Evolutionary conservation across 2,797 vertebrate genomes (phyloP).

Genomic region (Melopsittacus undulatus): DNA sequence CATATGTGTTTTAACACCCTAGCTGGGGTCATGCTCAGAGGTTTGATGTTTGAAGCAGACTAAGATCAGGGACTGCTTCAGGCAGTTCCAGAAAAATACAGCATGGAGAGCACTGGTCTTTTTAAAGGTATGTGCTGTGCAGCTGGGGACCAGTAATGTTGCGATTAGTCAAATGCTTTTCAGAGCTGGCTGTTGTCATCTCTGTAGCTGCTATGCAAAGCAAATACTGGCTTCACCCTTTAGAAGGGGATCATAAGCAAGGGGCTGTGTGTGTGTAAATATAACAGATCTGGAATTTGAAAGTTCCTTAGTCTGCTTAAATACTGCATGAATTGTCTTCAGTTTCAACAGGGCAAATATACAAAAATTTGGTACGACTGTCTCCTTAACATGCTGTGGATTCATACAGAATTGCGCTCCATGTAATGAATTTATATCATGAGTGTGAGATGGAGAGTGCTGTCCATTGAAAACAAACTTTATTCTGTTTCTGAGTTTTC

Average conservation of each 20-base stretch:
- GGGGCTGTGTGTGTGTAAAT: fast-evolving
- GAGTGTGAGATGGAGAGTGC: not conserved
- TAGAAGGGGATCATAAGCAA: not conserved
- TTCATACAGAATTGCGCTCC: not conserved
- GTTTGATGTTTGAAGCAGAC: not conserved
- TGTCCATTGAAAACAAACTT: not conserved
- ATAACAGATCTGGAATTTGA: not conserved
- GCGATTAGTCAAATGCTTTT: not conserved
- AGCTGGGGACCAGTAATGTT: not conserved
- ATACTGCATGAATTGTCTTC: not conserved
- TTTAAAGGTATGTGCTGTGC: not conserved
- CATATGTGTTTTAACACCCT: not conserved
- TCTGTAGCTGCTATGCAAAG: not conserved
- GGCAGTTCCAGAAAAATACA: not conserved
- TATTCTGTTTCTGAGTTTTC: not conserved
- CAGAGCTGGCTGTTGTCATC: not conserved
- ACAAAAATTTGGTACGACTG: not conserved
- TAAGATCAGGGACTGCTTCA: not conserved
- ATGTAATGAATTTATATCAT: not conserved
- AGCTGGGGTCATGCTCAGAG: not conserved
- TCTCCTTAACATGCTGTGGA: not conserved
- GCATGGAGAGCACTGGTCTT: not conserved
- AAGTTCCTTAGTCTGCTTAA: not conserved
- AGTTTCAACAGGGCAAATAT: not conserved
- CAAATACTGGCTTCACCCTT: not conserved